Evolutionary conservation across 2,113 vertebrate genomes (phyloP).

Genomic region (Climacteris rufus): DNA sequence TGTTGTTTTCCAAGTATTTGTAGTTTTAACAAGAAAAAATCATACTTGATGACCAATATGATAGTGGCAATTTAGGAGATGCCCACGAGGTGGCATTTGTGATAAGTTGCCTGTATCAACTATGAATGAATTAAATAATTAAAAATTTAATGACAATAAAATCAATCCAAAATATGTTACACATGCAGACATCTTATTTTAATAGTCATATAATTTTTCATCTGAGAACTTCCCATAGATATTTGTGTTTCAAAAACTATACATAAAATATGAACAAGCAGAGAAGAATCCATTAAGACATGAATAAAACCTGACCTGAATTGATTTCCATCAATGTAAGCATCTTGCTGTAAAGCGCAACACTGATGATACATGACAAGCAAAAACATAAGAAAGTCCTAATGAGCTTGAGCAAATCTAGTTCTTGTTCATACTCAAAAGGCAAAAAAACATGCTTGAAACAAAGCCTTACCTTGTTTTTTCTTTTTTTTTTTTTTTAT

Average conservation of each 20-base stretch:
- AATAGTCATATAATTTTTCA: neutral
- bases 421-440: neutral
- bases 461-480: neutral
- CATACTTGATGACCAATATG: neutral
- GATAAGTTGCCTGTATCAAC: neutral
- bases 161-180: neutral
- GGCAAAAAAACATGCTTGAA: neutral
- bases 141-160: neutral
- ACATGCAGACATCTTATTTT: neutral
- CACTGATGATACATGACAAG: neutral
- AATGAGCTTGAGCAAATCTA: neutral
- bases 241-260: neutral
- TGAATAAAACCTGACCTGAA: neutral
- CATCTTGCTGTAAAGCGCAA: neutral
- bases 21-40: neutral
- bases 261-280: neutral
- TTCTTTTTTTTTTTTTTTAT: neutral
- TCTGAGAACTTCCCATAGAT: neutral
- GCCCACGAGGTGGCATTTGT: conserved; percentile 18
- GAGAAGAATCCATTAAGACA: neutral
- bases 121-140: neutral
- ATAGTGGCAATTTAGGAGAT: neutral
- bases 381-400: neutral
- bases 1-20: neutral
- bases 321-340: fast-evolving